Conservation (phyloP, 2,888 invertebrate species). For the Parnassius glacialis region DNA sequence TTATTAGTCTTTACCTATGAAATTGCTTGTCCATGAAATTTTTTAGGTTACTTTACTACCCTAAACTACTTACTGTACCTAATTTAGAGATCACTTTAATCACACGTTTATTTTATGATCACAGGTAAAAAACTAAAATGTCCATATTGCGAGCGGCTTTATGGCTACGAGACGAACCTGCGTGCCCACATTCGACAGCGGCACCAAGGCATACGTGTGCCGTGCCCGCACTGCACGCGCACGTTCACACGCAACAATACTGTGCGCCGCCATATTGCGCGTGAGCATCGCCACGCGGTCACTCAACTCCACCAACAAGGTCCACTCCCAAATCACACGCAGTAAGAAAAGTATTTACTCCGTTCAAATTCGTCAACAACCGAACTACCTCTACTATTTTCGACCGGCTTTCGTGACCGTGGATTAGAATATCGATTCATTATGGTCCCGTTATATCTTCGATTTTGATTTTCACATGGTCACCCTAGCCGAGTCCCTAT, state of each 20-base stretch:
- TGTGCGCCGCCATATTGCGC: slow-evolving; percentile 93
- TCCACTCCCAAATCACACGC: slow-evolving; percentile 79
- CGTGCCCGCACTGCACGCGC: slow-evolving; percentile 93
- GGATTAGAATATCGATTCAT: slow-evolving; percentile 26
- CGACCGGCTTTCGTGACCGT: slow-evolving; percentile 46
- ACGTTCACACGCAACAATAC: slow-evolving; percentile 96
- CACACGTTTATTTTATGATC: slow-evolving; percentile 38
- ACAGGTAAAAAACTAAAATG: slow-evolving; percentile 95
- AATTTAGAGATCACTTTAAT: too few species aligned
- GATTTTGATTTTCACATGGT: slow-evolving; percentile 28
- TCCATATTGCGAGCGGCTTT: slow-evolving; percentile 94
- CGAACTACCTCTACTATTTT: slow-evolving; percentile 68
- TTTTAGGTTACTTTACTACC: too few species aligned
- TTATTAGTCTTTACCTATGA: too few species aligned
- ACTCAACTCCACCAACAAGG: slow-evolving; percentile 83
- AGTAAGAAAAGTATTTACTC: slow-evolving; percentile 61
- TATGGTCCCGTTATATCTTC: slow-evolving; percentile 33
- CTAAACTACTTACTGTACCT: too few species aligned
- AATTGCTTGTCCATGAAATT: too few species aligned
- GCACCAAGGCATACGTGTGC: slow-evolving; percentile 95
- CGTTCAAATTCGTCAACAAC: slow-evolving; percentile 49
- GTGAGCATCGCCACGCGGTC: slow-evolving; percentile 91
- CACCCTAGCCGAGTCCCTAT: slow-evolving; percentile 42
- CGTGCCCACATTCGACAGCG: slow-evolving; percentile 95
- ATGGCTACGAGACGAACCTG: slow-evolving; percentile 95